Base-by-base conservation (phyloP, 2,888 invertebrate genomes). In the Scaeva pyrastri region DNA sequence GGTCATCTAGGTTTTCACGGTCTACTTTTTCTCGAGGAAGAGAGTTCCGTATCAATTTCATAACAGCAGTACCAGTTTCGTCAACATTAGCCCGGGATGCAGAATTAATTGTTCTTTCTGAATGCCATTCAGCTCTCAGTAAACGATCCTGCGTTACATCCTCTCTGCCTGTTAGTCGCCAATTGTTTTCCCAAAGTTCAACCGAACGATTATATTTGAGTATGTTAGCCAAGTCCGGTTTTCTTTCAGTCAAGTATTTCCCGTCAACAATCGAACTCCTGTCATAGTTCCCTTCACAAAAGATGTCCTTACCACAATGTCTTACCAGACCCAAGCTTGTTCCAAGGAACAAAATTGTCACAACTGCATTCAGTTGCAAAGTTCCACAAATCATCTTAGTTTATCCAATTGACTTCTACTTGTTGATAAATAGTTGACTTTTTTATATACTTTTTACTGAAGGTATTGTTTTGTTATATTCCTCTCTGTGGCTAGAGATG, bases 281-380 rank as follows among this genome's bases (percentile, higher is more conserved):
- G 26, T 85, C 89, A 81, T 74, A 77, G 36, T 82, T 88, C 62
- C 74, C 31, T 2, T 86, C 83, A 7, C 74, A 84, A 62, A 77
- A 71, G 8, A 72, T 70, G 16, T 81, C 62, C 50, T 39, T 74
- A 23, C 70, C 80, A 64, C 85, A 81, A 48, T 82, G 70, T 19
- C 88, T 64, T 31, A 84, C 84, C 12, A 87, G 79, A 26, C 88
- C 89, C 12, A 89, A 39, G 74, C 84, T 89, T n/a, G 88, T 71
- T 14, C 88, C 81, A 60, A 90, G 41, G 7, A 89, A 70, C 50
- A 90, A 68, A 55, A 89, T 43, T 62, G 85, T 81, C 73, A 88
- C 88, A 88, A 88, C 88, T 82, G 89, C 75, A 80, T 89, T 89
- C 73, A 89, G 88, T 89, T 89, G 89, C 89, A 89, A 89, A 45